These are phyloP conservation scores for Eristalis arbustorum DNA, from an alignment of 2,888 invertebrate species.

Conservation along the genomic window DNA sequence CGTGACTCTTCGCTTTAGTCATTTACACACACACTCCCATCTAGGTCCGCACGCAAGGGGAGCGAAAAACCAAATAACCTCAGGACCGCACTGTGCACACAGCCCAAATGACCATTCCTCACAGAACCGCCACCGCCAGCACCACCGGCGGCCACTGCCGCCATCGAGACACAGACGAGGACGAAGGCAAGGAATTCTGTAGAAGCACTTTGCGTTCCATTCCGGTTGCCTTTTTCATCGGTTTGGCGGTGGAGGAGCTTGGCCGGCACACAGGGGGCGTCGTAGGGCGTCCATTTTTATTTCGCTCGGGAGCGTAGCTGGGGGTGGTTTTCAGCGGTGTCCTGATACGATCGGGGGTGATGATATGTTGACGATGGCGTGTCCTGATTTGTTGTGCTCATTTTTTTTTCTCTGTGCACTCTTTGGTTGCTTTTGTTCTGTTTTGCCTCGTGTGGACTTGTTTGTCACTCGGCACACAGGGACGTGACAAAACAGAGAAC, in stretches of 20 bases:
- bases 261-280: background rate
- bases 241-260: background rate
- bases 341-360: constrained; percentile 46
- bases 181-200: background rate
- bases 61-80: constrained; percentile 46
- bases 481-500: background rate
- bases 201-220: constrained; percentile 10
- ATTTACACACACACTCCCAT: constrained; percentile 2
- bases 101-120: constrained; percentile 45
- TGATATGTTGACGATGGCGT: constrained; percentile 36
- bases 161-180: background rate
- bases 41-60: background rate
- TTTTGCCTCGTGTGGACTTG: constrained; percentile 21
- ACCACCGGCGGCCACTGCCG: background rate
- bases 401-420: background rate
- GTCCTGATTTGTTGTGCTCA: constrained; percentile 36
- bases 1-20: constrained; percentile 32
- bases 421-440: background rate
- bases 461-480: constrained; percentile 7
- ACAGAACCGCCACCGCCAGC: background rate
- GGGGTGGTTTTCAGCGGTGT: constrained; percentile 1
- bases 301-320: constrained; percentile 1
- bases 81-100: constrained; percentile 31
- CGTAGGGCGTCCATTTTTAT: background rate
- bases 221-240: background rate